phyloP scores from a whole-genome alignment of 2,888 invertebrate species.

The Phyllotreta striolata region DNA sequence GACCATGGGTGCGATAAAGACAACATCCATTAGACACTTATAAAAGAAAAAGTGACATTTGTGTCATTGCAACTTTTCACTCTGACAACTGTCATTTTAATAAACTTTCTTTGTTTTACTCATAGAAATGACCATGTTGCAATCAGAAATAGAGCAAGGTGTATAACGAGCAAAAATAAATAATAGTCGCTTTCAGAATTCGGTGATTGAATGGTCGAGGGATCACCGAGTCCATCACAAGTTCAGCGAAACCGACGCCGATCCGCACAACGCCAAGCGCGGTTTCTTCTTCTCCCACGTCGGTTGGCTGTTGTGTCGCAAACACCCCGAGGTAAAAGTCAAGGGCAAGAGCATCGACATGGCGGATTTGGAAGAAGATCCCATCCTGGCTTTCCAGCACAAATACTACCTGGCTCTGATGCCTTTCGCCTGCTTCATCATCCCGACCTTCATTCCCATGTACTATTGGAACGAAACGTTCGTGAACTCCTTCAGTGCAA shows the following conservation, averaged over 20 bases:
- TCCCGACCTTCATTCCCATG: constrained; percentile 80
- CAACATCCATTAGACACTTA: too few species aligned
- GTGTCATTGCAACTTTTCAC: too few species aligned
- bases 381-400: constrained; percentile 80
- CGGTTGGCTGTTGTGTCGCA: constrained; percentile 91
- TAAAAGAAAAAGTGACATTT: too few species aligned
- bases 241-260: constrained; percentile 92
- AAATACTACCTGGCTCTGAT: constrained; percentile 76
- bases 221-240: constrained; percentile 91
- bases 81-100: too few species aligned
- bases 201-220: constrained; percentile 80
- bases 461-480: constrained; percentile 81
- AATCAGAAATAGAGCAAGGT: too few species aligned
- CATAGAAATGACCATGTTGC: too few species aligned
- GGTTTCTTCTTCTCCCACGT: constrained; percentile 97
- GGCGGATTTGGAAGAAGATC: constrained; percentile 80
- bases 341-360: constrained; percentile 90
- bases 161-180: too few species aligned
- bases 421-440: constrained; percentile 76
- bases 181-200: constrained; percentile 68
- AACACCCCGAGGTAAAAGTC: constrained; percentile 87
- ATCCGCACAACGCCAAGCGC: constrained; percentile 90
- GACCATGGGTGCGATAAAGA: too few species aligned
- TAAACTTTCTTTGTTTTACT: too few species aligned
- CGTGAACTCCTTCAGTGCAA: constrained; percentile 68